Evolutionary conservation across 1,140 invertebrate genomes (phyloP).

Genomic region (Galleria mellonella): DNA sequence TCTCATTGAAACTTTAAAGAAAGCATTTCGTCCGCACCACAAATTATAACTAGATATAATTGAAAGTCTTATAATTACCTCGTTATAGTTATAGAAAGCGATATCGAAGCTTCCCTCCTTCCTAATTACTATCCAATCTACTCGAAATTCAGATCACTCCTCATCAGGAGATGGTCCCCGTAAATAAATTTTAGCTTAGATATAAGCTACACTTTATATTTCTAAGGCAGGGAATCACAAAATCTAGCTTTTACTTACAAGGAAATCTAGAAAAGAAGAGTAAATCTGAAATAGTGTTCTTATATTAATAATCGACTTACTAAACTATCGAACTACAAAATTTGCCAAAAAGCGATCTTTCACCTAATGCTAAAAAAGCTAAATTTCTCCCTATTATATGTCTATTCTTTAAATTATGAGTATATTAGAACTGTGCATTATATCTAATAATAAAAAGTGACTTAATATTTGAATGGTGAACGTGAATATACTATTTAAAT

Average conservation of each 20-base stretch:
- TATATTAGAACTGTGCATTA: conserved; percentile 58
- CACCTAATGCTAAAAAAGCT: conserved; percentile 64
- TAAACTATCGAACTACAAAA: conserved; percentile 50
- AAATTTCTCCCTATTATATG: conserved; percentile 27
- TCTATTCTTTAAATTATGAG: conserved; percentile 35
- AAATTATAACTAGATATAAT: conserved; percentile 41
- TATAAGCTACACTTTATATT: conserved; percentile 39
- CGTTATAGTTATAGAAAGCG: conserved; percentile 35
- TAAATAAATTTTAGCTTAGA: conserved; percentile 51
- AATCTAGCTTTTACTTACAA: conserved; percentile 57
- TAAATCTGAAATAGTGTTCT: conserved; percentile 21
- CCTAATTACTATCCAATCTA: conserved; percentile 29
- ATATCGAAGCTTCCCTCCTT: conserved; percentile 38
- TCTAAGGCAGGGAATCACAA: conserved; percentile 60
- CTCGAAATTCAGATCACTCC: conserved; percentile 56
- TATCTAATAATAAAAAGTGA: conserved; percentile 28
- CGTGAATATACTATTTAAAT: conserved; percentile 26
- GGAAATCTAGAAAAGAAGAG: conserved; percentile 38
- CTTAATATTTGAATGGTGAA: conserved; percentile 20
- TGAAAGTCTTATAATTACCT: conserved; percentile 40
- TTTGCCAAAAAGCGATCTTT: conserved; percentile 55
- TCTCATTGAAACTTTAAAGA: conserved; percentile 41
- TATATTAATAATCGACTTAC: conserved; percentile 39
- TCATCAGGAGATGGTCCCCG: conserved; percentile 59
- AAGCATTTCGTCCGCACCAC: conserved; percentile 24